Percentiles rank a stretch among this genome's conserved stretches.
Conservation (phyloP, 2,113 vertebrate species). For the Herpetotheres cachinnans region DNA sequence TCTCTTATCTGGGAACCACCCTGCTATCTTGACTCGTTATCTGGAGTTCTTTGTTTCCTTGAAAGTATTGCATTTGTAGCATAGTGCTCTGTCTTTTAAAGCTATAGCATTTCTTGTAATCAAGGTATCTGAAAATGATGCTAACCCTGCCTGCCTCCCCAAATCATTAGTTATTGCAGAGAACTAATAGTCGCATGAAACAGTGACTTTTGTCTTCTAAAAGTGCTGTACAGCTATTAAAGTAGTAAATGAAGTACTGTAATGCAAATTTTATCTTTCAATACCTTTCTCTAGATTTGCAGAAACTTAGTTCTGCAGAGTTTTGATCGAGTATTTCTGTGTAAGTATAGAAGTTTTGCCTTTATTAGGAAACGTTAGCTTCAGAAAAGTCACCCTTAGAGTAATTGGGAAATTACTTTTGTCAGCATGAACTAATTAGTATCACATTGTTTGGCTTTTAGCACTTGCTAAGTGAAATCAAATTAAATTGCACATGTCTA, state of each 20-base stretch:
- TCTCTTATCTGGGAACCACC: neutral
- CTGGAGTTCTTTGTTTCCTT: neutral
- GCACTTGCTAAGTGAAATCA: neutral
- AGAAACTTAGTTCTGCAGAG: neutral
- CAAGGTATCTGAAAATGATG: neutral
- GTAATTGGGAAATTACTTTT: neutral
- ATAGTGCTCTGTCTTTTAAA: neutral
- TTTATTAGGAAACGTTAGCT: neutral
- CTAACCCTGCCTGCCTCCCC: rapidly evolving
- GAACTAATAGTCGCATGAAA: neutral
- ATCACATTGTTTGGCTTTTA: neutral
- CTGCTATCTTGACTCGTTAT: neutral
- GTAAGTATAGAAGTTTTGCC: neutral
- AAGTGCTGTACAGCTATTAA: neutral
- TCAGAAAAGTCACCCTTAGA: neutral
- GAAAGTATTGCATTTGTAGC: neutral
- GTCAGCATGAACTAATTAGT: neutral
- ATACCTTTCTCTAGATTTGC: neutral
- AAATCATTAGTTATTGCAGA: neutral
- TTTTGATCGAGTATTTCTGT: neutral
- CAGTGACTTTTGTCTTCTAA: neutral
- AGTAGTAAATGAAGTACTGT: neutral
- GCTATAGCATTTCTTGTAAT: neutral
- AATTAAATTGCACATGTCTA: neutral
- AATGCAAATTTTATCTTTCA: neutral